phyloP scores from a whole-genome alignment of 2,797 vertebrate species.

The Okamejei kenojei region DNA sequence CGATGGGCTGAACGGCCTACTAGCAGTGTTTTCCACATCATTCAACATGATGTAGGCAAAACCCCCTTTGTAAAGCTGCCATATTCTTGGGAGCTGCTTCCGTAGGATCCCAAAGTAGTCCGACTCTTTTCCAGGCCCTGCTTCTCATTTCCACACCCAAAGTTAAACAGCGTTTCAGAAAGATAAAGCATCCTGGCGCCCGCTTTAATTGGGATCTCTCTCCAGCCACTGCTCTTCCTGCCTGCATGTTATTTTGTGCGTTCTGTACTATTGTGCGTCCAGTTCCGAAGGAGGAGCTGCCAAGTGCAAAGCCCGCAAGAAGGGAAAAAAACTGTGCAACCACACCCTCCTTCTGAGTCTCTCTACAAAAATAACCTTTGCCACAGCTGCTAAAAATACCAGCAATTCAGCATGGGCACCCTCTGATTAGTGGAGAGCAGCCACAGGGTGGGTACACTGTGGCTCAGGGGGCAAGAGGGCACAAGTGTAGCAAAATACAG shows the following conservation, averaged over 20 bases:
- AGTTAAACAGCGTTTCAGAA: background rate
- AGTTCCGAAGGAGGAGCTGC: background rate
- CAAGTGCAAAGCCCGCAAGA: background rate
- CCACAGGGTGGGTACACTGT: too few species aligned
- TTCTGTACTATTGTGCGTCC: background rate
- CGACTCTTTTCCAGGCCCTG: background rate
- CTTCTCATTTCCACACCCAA: background rate
- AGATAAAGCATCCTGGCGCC: background rate
- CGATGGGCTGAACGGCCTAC: too few species aligned
- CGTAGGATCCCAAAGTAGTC: background rate
- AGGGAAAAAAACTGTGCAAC: background rate
- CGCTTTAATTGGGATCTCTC: conserved; percentile 3
- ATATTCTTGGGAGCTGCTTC: background rate
- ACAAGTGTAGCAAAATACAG: background rate
- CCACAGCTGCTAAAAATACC: conserved; percentile 12
- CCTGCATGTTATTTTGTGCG: too few species aligned
- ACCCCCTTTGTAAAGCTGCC: too few species aligned
- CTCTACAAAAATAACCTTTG: background rate
- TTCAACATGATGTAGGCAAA: background rate
- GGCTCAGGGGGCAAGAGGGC: background rate
- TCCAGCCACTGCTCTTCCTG: conserved; percentile 5
- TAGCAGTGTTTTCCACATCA: too few species aligned
- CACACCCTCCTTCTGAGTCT: background rate
- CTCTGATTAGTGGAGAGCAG: background rate
- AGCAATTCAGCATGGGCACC: background rate